Conservation (phyloP, 2,797 vertebrate species). For the Kryptolebias ocellatus region DNA sequence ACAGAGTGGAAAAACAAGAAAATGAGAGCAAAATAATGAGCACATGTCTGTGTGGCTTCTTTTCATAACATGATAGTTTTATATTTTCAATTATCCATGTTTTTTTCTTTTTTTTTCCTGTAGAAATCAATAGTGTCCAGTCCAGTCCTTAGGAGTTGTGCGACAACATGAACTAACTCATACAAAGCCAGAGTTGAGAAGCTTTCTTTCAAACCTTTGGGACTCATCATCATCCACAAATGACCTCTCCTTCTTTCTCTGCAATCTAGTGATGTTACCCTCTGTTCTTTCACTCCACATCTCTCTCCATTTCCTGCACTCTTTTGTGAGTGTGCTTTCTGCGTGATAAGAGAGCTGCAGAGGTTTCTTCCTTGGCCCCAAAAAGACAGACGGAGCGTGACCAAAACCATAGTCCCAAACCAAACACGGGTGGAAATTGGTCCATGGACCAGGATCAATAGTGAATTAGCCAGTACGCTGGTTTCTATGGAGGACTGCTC, state of each 20-base stretch:
- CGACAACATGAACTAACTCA: constrained; percentile 11
- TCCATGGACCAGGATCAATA: constrained; percentile 82
- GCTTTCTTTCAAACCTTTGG: constrained; percentile 47
- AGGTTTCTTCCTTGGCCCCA: constrained; percentile 66
- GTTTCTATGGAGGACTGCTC: constrained; percentile 68
- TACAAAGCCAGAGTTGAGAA: constrained; percentile 43
- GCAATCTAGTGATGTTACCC: constrained; percentile 65
- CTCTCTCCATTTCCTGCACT: constrained; percentile 50
- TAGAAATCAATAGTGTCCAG: not conserved
- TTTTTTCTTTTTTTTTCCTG: not conserved
- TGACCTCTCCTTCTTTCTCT: constrained; percentile 62
- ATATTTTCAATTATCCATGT: not conserved
- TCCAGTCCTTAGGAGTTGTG: constrained; percentile 13
- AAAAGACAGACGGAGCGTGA: constrained; percentile 74
- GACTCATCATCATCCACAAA: constrained; percentile 70
- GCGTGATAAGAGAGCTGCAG: constrained; percentile 75
- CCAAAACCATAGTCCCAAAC: constrained; percentile 81
- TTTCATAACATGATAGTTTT: constrained; percentile 59
- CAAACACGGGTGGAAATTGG: constrained; percentile 80
- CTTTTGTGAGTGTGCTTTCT: constrained; percentile 63
- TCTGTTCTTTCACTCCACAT: constrained; percentile 52
- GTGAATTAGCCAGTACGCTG: constrained; percentile 84
- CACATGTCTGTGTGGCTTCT: not conserved
- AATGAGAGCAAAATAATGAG: not conserved
- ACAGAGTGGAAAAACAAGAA: not conserved